Percentiles rank a stretch among this genome's conserved stretches.
phyloP scores from a whole-genome alignment of 2,113 vertebrate species.

The Muntiacus muntjak region DNA sequence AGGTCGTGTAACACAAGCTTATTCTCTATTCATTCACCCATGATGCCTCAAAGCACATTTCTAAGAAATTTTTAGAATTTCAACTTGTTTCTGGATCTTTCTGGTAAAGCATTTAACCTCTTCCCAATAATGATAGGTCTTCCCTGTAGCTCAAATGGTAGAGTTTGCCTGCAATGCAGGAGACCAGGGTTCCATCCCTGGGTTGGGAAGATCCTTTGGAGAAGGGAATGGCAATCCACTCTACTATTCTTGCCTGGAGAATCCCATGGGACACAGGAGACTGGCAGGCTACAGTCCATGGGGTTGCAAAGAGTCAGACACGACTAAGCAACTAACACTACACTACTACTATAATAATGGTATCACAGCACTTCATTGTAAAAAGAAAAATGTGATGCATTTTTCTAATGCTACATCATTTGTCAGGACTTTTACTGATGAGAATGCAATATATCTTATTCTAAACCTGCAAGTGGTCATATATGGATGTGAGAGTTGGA shows the following conservation, averaged over 20 bases:
- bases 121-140: neutral
- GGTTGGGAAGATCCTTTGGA: neutral
- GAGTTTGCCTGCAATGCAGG: neutral
- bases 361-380: neutral
- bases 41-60: neutral
- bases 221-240: neutral
- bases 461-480: neutral
- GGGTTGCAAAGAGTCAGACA: no score
- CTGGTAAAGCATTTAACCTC: neutral
- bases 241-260: neutral
- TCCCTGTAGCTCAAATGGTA: neutral
- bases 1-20: neutral
- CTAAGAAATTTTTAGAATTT: neutral
- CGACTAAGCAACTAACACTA: neutral
- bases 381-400: neutral
- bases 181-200: neutral
- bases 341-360: neutral
- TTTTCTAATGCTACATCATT: neutral
- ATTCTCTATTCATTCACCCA: neutral
- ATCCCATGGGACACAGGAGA: neutral
- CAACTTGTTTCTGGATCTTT: neutral
- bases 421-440: neutral
- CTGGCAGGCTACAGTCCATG: accelerated
- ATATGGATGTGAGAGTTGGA: no score
- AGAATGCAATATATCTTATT: neutral